Evolutionary conservation across 2,888 invertebrate species (phyloP), one percentile per base, ranked within the genome.

Genomic region (Blera fallax): DNA sequence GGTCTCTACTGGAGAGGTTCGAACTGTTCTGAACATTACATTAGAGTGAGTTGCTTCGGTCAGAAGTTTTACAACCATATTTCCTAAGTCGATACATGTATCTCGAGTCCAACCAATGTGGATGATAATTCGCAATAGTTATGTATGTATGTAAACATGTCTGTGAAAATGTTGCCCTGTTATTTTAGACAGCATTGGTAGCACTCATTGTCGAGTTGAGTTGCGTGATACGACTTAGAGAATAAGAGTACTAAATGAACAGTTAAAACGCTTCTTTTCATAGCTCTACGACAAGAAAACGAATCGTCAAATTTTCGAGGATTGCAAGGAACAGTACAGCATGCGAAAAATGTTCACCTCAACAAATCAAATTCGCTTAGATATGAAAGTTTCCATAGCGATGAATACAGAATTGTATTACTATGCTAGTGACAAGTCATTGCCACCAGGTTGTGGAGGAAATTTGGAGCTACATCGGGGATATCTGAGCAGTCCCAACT

Each of bases 401-500:
- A 1, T 27, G 0, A 0, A 2, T 5, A 0, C 21, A 2, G 14
- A 45, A 0, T n/a, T 81, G 8, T 88, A 78, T 37, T 91, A 91
- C 72, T 88, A 88, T 18, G 87, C 89, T 11, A 89, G 87, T 18
- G 69, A 62, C 7, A 88, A 88, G 14, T 54, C 72, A 1, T 45
- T 88, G 2, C 87, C 88, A 0, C 64, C 85, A 1, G 91, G 90
- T 8, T 91, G 91, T 79, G 91, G 91, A 6, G 91, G 92, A 1
- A 76, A 87, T 2, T 81, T 90, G 0, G 85, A 80, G 6, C 8
- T 76, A 0, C 3, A 70, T 2, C 76, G 80, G 0, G 91, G 91
- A 0, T 91, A 89, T 52, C 93, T 96, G 72, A 93, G 93, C 0
- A 96, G 95, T 88, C 96, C 96, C 0, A 89, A 94, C 24, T 96